These are phyloP conservation scores for Eucera pruinosa DNA, from an alignment of 2,888 invertebrate genomes.

Conservation along the genomic window DNA sequence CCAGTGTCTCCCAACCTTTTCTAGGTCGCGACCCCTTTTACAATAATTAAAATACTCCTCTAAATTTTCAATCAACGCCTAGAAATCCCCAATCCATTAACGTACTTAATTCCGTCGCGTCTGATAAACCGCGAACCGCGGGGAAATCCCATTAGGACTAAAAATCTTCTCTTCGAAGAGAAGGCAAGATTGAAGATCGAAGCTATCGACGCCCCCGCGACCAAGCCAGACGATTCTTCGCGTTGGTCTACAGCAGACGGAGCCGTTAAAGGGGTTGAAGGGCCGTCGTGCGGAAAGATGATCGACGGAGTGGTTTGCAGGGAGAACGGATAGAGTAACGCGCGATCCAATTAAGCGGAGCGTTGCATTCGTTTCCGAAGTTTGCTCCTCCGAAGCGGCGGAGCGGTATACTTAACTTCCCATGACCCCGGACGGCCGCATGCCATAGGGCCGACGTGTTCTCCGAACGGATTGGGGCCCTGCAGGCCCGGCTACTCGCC, in stretches of 20 bases:
- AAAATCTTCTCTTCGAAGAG: too few species aligned
- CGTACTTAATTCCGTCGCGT: too few species aligned
- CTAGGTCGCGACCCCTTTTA: too few species aligned
- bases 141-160: too few species aligned
- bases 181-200: background rate
- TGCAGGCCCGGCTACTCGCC: conserved; percentile 56
- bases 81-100: too few species aligned
- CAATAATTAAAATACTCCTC: too few species aligned
- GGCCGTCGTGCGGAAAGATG: conserved; percentile 4
- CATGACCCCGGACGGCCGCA: conserved; percentile 71
- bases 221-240: background rate
- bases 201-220: background rate
- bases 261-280: background rate
- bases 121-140: too few species aligned
- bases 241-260: background rate
- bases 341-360: conserved; percentile 21
- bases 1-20: too few species aligned
- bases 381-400: conserved; percentile 55
- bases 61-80: too few species aligned
- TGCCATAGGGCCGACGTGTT: conserved; percentile 73
- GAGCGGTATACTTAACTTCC: conserved; percentile 67
- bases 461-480: conserved; percentile 66
- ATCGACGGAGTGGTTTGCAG: background rate
- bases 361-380: conserved; percentile 59
- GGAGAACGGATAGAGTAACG: background rate